phyloP scores from a whole-genome alignment of 2,113 vertebrate species.

The Hippocampus abdominalis region DNA sequence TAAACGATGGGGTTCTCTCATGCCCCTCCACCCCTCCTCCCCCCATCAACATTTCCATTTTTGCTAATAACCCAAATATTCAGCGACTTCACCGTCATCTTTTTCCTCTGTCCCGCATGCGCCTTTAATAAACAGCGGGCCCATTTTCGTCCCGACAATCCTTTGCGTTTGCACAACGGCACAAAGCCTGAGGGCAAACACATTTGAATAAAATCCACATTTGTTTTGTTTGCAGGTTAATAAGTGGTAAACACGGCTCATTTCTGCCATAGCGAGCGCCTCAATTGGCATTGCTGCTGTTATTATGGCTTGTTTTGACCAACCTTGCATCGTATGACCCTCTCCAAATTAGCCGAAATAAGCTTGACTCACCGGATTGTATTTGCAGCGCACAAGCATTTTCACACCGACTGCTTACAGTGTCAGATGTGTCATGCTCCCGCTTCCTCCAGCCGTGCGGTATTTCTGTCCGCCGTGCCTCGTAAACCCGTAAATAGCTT shows the following conservation, averaged over 20 bases:
- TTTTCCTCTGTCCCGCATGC: constrained; percentile 53
- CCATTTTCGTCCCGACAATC: constrained; percentile 55
- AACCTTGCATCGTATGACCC: background rate
- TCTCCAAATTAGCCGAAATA: constrained; percentile 32
- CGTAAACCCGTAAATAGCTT: constrained; percentile 65
- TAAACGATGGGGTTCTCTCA: background rate
- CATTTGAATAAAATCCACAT: constrained; percentile 38
- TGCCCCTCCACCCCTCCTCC: background rate
- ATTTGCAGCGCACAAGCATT: constrained; percentile 34
- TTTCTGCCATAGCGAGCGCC: background rate
- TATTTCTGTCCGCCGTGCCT: constrained; percentile 53
- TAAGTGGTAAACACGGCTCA: constrained; percentile 19
- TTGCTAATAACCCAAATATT: constrained; percentile 21
- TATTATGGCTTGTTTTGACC: constrained; percentile 1
- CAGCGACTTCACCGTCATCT: constrained; percentile 42
- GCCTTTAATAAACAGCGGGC: constrained; percentile 47
- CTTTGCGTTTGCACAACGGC: constrained; percentile 18
- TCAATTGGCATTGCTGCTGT: constrained; percentile 8
- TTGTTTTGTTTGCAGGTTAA: constrained; percentile 25
- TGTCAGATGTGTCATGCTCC: constrained; percentile 52
- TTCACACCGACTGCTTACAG: constrained; percentile 48
- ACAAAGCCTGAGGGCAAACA: constrained; percentile 45
- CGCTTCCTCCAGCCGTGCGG: constrained; percentile 50
- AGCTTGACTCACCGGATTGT: constrained; percentile 20
- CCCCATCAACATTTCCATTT: constrained; percentile 22